Evolutionary conservation across 2,113 vertebrate species (phyloP).

Genomic region (Carassius gibelio): DNA sequence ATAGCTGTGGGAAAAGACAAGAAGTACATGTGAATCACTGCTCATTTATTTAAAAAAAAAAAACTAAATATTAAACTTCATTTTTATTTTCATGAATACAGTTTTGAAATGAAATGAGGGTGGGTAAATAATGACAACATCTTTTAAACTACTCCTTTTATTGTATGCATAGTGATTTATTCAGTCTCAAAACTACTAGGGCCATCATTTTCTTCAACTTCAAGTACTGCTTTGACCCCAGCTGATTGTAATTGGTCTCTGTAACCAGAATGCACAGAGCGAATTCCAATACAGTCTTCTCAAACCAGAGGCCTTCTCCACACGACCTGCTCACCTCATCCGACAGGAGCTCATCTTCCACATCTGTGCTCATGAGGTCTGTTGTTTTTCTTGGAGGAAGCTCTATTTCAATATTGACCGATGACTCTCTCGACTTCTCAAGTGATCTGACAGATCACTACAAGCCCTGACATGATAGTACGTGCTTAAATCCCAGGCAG

Average conservation of each 20-base stretch:
- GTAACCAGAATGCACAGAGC: constrained; percentile 13
- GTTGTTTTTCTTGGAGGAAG: constrained; percentile 22
- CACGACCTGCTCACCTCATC: constrained; percentile 18
- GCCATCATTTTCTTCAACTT: constrained; percentile 36
- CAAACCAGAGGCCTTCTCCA: not conserved
- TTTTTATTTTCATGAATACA: not conserved
- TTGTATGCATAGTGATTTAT: not conserved
- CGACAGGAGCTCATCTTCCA: not conserved
- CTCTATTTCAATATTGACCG: constrained; percentile 30
- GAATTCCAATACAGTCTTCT: constrained; percentile 5
- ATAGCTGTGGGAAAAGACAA: constrained; percentile 76
- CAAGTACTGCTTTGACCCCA: constrained; percentile 5
- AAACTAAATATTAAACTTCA: not conserved
- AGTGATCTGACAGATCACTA: not conserved
- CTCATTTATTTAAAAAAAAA: not conserved
- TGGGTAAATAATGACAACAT: not conserved
- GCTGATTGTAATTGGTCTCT: constrained; percentile 6
- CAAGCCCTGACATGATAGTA: constrained; percentile 2
- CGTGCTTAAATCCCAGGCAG: constrained; percentile 6
- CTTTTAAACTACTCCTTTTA: not conserved
- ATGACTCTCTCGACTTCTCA: not conserved
- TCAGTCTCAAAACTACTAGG: not conserved
- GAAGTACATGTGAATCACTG: not conserved
- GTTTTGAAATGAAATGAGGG: not conserved
- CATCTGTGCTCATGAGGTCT: not conserved